Percentiles rank a stretch among this genome's conserved stretches.
phyloP scores from a whole-genome alignment of 2,113 vertebrate species.

The Crypturellus undulatus region DNA sequence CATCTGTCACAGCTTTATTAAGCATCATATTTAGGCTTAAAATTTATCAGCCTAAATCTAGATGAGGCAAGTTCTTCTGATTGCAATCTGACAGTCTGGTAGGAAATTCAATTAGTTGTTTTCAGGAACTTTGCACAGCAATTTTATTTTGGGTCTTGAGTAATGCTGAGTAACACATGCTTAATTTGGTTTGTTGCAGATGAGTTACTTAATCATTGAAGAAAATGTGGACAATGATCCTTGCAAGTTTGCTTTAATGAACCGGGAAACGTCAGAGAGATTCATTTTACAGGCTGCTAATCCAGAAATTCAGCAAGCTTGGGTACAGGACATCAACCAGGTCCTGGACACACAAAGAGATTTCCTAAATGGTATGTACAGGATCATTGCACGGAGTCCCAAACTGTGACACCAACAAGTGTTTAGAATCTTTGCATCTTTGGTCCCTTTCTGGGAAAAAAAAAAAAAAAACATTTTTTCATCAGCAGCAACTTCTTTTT shows the following conservation, averaged over 20 bases:
- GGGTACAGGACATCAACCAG: slow-evolving; percentile 91
- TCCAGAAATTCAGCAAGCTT: slow-evolving; percentile 92
- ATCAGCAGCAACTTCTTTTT: not conserved
- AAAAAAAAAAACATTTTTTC: too few species aligned
- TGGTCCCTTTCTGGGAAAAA: not conserved
- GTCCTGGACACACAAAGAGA: slow-evolving; percentile 94
- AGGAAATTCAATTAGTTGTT: not conserved
- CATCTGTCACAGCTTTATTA: slow-evolving; percentile 45
- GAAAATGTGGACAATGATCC: slow-evolving; percentile 92
- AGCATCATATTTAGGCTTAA: slow-evolving; percentile 9
- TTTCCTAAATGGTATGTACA: slow-evolving; percentile 89
- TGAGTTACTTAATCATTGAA: slow-evolving; percentile 91
- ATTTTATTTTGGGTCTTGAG: not conserved
- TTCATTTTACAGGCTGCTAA: slow-evolving; percentile 95
- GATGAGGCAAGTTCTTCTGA: not conserved
- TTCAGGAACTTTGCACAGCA: slow-evolving; percentile 8
- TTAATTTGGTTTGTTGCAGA: slow-evolving; percentile 76
- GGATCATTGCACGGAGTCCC: not conserved
- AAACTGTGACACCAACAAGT: not conserved
- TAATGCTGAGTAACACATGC: not conserved
- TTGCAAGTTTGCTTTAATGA: slow-evolving; percentile 92
- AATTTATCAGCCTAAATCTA: slow-evolving; percentile 19
- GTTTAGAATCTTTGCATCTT: not conserved
- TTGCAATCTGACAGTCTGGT: not conserved
- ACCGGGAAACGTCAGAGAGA: slow-evolving; percentile 89